phyloP scores from a whole-genome alignment of 2,113 vertebrate genomes.

The Tupaia chinensis region DNA sequence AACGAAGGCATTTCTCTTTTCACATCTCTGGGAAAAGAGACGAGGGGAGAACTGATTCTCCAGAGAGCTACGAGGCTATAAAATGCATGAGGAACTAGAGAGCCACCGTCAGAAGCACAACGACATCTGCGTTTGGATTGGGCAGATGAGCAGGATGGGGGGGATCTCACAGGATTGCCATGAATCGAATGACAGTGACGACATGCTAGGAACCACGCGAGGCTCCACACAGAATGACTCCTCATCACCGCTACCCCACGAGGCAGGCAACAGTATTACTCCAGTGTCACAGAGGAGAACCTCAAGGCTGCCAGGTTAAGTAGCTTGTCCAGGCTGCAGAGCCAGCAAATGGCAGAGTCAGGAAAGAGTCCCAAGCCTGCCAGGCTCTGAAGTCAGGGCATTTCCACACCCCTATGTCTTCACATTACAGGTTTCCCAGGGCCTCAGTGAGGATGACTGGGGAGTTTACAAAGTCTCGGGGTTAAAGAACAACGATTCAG shows the following conservation, averaged over 20 bases:
- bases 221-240: not conserved
- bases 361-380: not conserved
- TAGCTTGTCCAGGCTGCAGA: not conserved
- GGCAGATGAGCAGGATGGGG: not conserved
- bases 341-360: not conserved
- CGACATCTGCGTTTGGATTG: not conserved
- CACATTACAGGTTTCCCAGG: not conserved
- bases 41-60: not conserved
- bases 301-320: not conserved
- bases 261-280: too few species aligned
- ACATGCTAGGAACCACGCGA: not conserved
- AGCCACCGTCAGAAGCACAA: not conserved
- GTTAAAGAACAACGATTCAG: not conserved
- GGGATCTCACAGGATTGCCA: not conserved
- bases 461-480: not conserved
- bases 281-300: not conserved
- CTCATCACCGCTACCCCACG: not conserved
- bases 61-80: conserved; percentile 23
- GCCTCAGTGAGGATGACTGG: not conserved
- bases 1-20: not conserved
- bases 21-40: not conserved
- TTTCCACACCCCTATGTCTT: not conserved
- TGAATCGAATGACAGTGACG: not conserved
- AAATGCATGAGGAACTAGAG: not conserved
- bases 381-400: not conserved